Evolutionary conservation across 1,140 invertebrate species (phyloP), one percentile per base, ranked within the genome.

Genomic region (Adoxophyes honmai): DNA sequence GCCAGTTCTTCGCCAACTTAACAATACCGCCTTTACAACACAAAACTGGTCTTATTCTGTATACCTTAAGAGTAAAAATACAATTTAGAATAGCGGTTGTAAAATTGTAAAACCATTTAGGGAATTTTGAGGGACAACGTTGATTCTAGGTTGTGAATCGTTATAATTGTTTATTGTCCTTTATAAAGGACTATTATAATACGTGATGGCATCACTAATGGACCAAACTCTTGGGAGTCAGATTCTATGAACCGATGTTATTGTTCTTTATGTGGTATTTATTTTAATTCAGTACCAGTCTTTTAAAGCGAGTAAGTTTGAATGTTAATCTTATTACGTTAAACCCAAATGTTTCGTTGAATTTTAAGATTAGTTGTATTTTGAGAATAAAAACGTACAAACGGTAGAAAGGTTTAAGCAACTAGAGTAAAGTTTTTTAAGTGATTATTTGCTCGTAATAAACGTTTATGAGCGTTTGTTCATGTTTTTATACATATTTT

Each of bases 131-230:
- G 1, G 21, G 9, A 48, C 42, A 48, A 10, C 21, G 42, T 48
- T 48, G 42, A 48, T 48, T 48, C 21, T 14, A 44, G 39, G 1
- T 21, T 33, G 42, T 33, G 42, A 48, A 44, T 44, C 39, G 42
- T 48, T 16, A 48, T 48, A 48, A 48, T 48, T 48, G 42, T 48
- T 48, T 48, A 48, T 48, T 48, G 21, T 48, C 9, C 10, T 39
- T 39, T 48, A 48, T 48, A 48, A 48, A 48, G 42, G 11, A 33
- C 18, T 48, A 48, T 44, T 44, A 13, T 48, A 48, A 48, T 48
- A 48, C 42, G 42, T 48, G 42, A 48, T 48, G 42, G 42, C 42
- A 48, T 48, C 21, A 33, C 42, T 28, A 48, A 48, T 48, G 42
- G 9, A 33, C 42, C 18, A 6, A 28, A 6, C 21, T 28, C 42